Conservation (phyloP, 2,888 invertebrate species). For the Mythimna vitellina region DNA sequence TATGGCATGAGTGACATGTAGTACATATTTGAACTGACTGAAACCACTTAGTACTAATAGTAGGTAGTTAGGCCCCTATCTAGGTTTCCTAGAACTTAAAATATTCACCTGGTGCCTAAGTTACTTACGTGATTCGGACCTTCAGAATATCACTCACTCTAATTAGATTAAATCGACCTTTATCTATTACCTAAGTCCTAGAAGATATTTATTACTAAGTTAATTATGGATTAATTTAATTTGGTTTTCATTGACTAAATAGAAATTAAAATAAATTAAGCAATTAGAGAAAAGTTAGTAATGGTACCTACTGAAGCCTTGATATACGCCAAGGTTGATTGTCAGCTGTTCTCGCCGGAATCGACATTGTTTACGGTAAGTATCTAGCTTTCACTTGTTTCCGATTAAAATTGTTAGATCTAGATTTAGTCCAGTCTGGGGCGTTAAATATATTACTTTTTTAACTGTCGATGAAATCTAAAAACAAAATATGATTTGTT, state of each 20-base stretch:
- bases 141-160: conserved; percentile 3
- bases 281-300: conserved; percentile 30
- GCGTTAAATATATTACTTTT: no score
- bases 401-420: conserved; percentile 18
- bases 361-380: conserved; percentile 29
- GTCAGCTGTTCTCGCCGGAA: conserved; percentile 20
- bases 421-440: neutral
- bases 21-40: neutral
- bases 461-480: no score
- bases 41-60: conserved; percentile 1
- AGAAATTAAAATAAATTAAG: conserved; percentile 20
- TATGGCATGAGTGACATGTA: neutral
- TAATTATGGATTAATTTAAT: neutral
- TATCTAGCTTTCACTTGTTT: conserved; percentile 51
- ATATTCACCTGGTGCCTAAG: conserved; percentile 1
- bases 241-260: neutral
- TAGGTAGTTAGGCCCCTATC: no score
- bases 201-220: neutral
- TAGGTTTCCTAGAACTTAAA: conserved; percentile 11
- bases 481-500: no score
- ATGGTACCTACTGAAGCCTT: conserved; percentile 31
- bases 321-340: conserved; percentile 38
- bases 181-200: neutral
- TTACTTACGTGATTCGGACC: neutral
- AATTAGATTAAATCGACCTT: neutral